These are phyloP conservation scores for Holcopasites calliopsidis DNA, from an alignment of 1,140 invertebrate genomes.

Conservation along the genomic window DNA sequence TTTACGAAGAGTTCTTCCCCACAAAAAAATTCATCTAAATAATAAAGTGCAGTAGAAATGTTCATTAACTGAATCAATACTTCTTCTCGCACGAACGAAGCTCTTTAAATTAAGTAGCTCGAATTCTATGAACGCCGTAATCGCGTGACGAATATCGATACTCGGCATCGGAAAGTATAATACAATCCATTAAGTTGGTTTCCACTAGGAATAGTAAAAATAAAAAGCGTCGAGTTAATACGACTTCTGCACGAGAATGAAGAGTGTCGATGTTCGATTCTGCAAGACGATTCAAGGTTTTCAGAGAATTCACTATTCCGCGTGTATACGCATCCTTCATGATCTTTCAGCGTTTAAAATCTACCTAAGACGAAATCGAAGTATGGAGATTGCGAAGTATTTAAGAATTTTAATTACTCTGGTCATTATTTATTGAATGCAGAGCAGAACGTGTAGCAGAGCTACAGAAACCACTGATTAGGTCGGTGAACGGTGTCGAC, in stretches of 20 bases:
- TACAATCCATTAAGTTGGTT: slow-evolving; percentile 3
- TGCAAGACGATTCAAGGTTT: background rate
- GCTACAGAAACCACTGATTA: slow-evolving; percentile 2
- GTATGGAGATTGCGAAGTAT: background rate
- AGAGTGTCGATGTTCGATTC: background rate
- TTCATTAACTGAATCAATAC: background rate
- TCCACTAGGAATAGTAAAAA: too few species aligned
- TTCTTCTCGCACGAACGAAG: background rate
- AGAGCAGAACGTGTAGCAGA: background rate
- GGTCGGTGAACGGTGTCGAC: background rate
- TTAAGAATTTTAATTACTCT: too few species aligned
- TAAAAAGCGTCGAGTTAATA: background rate
- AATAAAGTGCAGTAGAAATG: too few species aligned
- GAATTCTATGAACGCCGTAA: background rate
- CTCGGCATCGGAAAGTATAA: background rate
- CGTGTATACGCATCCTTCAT: background rate
- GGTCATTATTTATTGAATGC: too few species aligned
- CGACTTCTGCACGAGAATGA: background rate
- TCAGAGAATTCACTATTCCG: background rate
- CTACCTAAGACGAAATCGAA: too few species aligned
- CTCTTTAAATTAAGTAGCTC: background rate
- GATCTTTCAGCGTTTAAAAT: too few species aligned
- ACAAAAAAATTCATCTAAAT: too few species aligned
- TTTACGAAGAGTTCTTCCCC: too few species aligned
- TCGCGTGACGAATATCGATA: background rate